A percentile compares a stretch with the other conserved stretches of the same genome.
These are phyloP conservation scores for Sesamia nonagrioides DNA, from an alignment of 1,140 invertebrate species.

Conservation along the genomic window DNA sequence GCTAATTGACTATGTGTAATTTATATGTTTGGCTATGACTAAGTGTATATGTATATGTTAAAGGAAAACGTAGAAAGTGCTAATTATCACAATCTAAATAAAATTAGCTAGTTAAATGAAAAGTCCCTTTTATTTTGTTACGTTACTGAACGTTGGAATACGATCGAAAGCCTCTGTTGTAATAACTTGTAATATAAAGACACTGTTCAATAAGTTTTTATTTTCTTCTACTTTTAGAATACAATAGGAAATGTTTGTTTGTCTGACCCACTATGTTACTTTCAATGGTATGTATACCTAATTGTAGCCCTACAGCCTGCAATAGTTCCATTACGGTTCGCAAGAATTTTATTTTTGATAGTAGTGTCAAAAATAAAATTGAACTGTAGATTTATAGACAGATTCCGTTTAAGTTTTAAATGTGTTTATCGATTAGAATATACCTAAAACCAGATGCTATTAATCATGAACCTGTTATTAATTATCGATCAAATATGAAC, in stretches of 20 bases:
- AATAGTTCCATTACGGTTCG: background rate
- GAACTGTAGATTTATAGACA: background rate
- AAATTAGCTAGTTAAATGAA: background rate
- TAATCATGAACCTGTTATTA: slow-evolving; percentile 9
- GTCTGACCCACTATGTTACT: slow-evolving; percentile 30
- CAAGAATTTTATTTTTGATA: background rate
- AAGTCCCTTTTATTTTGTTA: background rate
- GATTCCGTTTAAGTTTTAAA: background rate
- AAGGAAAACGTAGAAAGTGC: background rate
- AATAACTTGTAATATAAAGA: slow-evolving; percentile 28
- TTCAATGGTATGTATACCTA: slow-evolving; percentile 21
- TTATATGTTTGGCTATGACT: too few species aligned
- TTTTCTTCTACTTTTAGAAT: slow-evolving; percentile 9
- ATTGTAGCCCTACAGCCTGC: slow-evolving; percentile 12
- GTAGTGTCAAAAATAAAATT: too few species aligned
- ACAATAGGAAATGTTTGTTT: slow-evolving; percentile 25
- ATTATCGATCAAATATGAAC: slow-evolving; percentile 25
- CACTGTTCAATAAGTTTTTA: slow-evolving; percentile 26
- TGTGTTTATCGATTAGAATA: background rate
- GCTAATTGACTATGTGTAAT: too few species aligned
- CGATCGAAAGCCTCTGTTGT: background rate
- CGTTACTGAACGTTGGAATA: background rate
- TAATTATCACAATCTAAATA: background rate
- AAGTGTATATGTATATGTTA: too few species aligned
- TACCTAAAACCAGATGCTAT: slow-evolving; percentile 5